phyloP scores from a whole-genome alignment of 2,888 invertebrate genomes.

The Penaeus monodon region DNA sequence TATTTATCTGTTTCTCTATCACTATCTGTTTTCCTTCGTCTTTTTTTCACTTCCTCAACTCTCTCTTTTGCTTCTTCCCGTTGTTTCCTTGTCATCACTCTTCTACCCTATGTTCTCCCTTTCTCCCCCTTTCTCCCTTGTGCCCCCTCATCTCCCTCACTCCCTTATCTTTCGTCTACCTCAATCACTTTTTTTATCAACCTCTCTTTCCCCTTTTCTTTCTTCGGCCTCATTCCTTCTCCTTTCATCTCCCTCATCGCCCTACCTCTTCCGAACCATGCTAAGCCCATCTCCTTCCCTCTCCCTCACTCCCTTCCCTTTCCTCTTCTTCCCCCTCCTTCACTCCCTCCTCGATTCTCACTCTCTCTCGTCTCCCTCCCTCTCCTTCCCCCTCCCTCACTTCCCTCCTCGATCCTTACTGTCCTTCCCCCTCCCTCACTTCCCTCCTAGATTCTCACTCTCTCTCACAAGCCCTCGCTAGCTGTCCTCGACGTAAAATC shows the following conservation, averaged over 20 bases:
- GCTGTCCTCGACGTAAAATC: constrained; percentile 36
- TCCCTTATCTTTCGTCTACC: neutral
- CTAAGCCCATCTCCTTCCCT: neutral
- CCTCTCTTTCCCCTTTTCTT: neutral
- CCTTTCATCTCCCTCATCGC: neutral
- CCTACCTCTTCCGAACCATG: neutral
- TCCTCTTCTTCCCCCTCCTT: no score
- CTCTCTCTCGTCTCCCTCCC: neutral
- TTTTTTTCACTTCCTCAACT: neutral
- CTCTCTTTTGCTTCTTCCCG: neutral
- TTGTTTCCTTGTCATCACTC: neutral
- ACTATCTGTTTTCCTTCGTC: neutral
- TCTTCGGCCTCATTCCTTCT: neutral
- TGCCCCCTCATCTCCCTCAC: neutral
- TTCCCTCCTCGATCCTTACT: no score
- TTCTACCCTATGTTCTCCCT: neutral
- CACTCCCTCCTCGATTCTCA: neutral
- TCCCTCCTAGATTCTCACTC: neutral
- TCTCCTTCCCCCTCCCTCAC: no score
- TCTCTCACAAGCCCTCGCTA: neutral
- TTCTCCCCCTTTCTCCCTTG: no score
- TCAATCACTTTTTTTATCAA: no score
- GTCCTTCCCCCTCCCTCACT: neutral
- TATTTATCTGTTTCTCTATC: no score
- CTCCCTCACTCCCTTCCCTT: no score